Conservation (phyloP, 2,113 vertebrate species). For the Grus americana region DNA sequence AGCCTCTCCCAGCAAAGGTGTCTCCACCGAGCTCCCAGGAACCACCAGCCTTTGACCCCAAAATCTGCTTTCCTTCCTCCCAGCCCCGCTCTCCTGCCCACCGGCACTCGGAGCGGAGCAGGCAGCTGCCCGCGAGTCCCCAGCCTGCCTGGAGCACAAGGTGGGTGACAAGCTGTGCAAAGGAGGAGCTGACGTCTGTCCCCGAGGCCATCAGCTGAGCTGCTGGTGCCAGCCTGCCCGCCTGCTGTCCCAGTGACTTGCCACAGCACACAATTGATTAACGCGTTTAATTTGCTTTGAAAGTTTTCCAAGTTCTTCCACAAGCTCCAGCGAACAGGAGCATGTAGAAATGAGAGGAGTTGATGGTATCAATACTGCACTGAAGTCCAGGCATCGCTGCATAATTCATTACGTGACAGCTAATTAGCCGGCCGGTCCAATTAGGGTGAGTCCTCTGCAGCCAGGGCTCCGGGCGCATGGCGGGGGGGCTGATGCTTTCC, state of each 20-base stretch:
- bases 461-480: background rate
- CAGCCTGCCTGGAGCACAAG: fast-evolving
- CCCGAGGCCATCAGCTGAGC: background rate
- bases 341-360: background rate
- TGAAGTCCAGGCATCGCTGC: background rate
- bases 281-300: background rate
- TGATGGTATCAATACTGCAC: background rate
- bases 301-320: background rate
- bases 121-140: background rate
- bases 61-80: background rate
- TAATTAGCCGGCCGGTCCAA: conserved; percentile 15
- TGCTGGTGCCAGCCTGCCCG: background rate
- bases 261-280: fast-evolving
- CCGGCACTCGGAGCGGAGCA: fast-evolving
- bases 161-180: background rate
- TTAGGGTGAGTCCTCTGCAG: background rate
- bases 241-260: background rate
- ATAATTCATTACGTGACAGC: background rate
- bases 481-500: background rate
- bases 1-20: background rate
- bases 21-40: background rate
- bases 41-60: background rate
- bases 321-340: background rate
- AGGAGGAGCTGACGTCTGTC: background rate
- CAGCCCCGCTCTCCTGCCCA: background rate